Evolutionary conservation across 2,113 vertebrate species (phyloP), one percentile per base, ranked within the genome.

Genomic region (Ramphastos sulfuratus): DNA sequence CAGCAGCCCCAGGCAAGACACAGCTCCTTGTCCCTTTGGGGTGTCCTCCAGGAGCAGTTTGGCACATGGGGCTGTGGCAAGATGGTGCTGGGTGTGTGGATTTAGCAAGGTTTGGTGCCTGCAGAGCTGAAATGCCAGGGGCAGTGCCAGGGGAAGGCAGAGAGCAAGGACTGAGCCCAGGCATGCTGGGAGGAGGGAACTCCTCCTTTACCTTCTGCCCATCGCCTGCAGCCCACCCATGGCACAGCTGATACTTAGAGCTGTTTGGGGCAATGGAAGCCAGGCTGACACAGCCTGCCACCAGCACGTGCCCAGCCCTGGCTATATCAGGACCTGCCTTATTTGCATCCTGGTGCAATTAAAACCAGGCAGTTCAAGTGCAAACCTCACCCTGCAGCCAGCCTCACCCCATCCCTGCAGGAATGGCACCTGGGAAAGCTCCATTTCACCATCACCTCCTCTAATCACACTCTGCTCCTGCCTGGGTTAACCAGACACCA

Each of bases 21-120:
- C 0, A 0, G 59, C 9, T 3, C 0, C 0, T 30, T 19, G n/a
- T 3, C 16, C 10, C 33, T 75, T 14, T 7, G 58, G 0, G 37
- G 16, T 5, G 2, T 1, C 8, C 35, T 63, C 37, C 18, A 33
- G 55, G 18, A 48, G 46, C 5, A 0, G 54, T 20, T 64, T 3
- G 3, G 50, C 30, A 27, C 44, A 4, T 4, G 7, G 60, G 20
- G 20, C 20, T 6, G 4, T 2, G n/a, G 35, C 73, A 74, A 66
- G 44, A 71, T 7, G 56, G 30, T 15, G 82, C 88, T 39, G 78
- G 46, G 48, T 5, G 7, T 6, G 27, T 18, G 8, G 30, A 56
- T 24, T 1, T 28, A 48, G 30, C 1, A 17, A 78, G 25, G 27
- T 24, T 46, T 0, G 1, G 61, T 14, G 25, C 23, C 20, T 24